phyloP scores from a whole-genome alignment of 2,113 vertebrate species.

The Cynoglossus semilaevis region DNA sequence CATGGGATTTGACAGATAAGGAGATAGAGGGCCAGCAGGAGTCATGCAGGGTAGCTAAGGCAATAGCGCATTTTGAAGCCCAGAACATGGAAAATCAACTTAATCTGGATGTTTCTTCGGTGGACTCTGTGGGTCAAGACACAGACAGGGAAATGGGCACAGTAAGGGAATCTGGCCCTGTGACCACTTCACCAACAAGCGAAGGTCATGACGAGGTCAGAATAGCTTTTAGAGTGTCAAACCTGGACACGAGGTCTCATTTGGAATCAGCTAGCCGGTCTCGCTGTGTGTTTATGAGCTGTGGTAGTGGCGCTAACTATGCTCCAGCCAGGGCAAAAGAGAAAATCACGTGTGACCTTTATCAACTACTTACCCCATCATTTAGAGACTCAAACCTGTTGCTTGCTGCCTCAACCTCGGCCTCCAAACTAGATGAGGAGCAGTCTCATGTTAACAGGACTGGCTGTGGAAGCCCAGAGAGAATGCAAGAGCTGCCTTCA shows the following conservation, averaged over 20 bases:
- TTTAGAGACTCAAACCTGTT: constrained; percentile 80
- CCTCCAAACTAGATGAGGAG: constrained; percentile 75
- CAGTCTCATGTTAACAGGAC: constrained; percentile 62
- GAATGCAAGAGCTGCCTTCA: constrained; percentile 49
- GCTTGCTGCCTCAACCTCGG: constrained; percentile 66
- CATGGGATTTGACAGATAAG: constrained; percentile 58
- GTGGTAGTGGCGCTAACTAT: constrained; percentile 73
- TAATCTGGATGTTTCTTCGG: constrained; percentile 43
- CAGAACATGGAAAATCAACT: constrained; percentile 72
- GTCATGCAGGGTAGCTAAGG: constrained; percentile 85
- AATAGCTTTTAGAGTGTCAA: constrained; percentile 91
- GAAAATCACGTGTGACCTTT: constrained; percentile 95
- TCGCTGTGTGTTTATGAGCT: constrained; percentile 83
- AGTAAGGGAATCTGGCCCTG: constrained; percentile 32
- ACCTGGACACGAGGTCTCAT: constrained; percentile 75
- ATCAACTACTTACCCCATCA: constrained; percentile 89
- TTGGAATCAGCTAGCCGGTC: constrained; percentile 72
- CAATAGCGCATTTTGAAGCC: constrained; percentile 89
- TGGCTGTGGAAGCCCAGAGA: constrained; percentile 38
- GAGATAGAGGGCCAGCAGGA: constrained; percentile 74
- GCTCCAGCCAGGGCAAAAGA: constrained; percentile 81
- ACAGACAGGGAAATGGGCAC: constrained; percentile 36
- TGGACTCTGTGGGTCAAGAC: constrained; percentile 36
- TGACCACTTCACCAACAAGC: constrained; percentile 55
- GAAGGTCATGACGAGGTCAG: constrained; percentile 82